Base-by-base conservation (phyloP, 2,797 vertebrate species). In the Characodon lateralis region DNA sequence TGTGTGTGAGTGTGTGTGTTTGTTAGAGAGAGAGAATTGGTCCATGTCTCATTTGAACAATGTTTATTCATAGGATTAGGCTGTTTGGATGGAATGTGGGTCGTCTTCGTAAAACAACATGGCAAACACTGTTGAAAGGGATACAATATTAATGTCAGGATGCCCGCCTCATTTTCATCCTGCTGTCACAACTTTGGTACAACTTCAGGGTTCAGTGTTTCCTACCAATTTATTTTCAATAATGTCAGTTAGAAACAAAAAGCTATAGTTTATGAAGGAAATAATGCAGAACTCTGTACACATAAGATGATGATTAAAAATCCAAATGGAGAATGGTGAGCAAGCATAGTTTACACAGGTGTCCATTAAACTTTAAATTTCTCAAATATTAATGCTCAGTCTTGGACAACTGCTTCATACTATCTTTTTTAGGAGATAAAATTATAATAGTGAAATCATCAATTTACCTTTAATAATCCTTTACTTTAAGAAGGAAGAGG, bases 131-230 rank as follows among this genome's bases (percentile, higher is more conserved):
- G 77, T 71, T 65, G 70, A 89, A 85, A 88, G 79, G 85, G 85
- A 91, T 91, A 88, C 84, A 90, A 91, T 91, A 93, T 93, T 92
- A 91, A 92, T 92, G 89, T 89, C 87, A 88, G 85, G 84, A 91
- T 91, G 90, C 56, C 74, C 50, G 59, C 74, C 82, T 86, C 78
- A 3, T 74, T 85, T 84, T 80, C 83, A 80, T 82, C 77, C 69
- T 70, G 10, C 56, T 6, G 77, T 73, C 0, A 28, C 78, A 66
- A 63, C 78, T 83, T 85, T 78, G 70, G 48, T 55, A 51, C 59
- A 55, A 65, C 65, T 43, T 72, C 46, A 63, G 71, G 71, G 35
- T 9, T 24, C 41, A 3, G 72, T 5, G 51, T 16, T 14, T 10
- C 35, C 5, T 63, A 9, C 43, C 24, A n/a, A 51, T 43, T 74